Evolutionary conservation across 1,140 invertebrate species (phyloP), one percentile per base, ranked within the genome.

Genomic region (Battus philenor): DNA sequence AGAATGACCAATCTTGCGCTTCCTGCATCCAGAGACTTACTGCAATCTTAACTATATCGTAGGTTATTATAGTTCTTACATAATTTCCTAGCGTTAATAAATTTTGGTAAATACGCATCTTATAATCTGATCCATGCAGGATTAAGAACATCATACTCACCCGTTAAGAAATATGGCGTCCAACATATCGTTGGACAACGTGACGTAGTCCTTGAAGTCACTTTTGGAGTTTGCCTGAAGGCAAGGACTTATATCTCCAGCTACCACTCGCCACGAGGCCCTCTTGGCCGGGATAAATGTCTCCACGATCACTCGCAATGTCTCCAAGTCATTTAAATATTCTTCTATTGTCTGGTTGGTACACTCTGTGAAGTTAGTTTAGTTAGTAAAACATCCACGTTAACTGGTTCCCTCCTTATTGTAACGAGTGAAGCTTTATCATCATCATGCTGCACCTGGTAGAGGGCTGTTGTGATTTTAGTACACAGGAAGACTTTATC

Each of bases 121-220:
- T n/a, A n/a, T n/a, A n/a, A n/a, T n/a, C n/a, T n/a, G n/a, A n/a
- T n/a, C n/a, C n/a, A n/a, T n/a, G 18, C 18, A 20, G 18, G 2
- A 6, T 20, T 20, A 20, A 20, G 2, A 3, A 38, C 9, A 1
- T 9, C 15, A 27, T 11, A 34, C 87, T 88, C 74, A 92, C 91
- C 89, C 88, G 72, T 91, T 88, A 68, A 90, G 88, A 3, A 90
- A 86, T 36, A 92, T 66, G 15, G 89, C 90, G 33, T 88, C 86
- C 54, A 90, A 80, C 41, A 86, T 72, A 44, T 82, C 69, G 12
- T 77, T 75, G 1, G 89, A 82, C n/a, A 86, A 58, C 17, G 68
- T 73, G 2, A 91, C 76, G 54, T 88, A 90, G 58, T 88, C 88
- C 50, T 85, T 86, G 12, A 90, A 82, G 55, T 88, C 88, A 30